These are phyloP conservation scores for Capreolus pygargus DNA, from an alignment of 2,113 vertebrate genomes.

Conservation along the genomic window DNA sequence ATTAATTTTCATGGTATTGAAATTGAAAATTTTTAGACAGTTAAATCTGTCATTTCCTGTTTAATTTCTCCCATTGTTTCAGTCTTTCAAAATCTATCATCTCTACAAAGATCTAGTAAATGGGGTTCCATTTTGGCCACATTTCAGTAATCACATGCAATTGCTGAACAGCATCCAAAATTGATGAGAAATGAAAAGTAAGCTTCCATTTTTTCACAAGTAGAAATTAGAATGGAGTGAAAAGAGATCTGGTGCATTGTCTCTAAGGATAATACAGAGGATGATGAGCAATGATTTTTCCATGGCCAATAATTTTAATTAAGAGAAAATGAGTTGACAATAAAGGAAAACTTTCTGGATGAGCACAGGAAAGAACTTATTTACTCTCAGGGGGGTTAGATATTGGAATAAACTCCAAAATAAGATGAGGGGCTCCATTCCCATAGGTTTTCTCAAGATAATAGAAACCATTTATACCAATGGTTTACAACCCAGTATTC, in stretches of 20 bases:
- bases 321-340: slow-evolving; percentile 41
- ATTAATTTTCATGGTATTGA: slow-evolving; percentile 44
- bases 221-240: slow-evolving; percentile 57
- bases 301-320: slow-evolving; percentile 30
- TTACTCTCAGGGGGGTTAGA: background rate
- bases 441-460: background rate
- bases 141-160: slow-evolving; percentile 51
- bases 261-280: slow-evolving; percentile 49
- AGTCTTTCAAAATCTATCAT: slow-evolving; percentile 26
- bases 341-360: background rate
- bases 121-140: slow-evolving; percentile 44
- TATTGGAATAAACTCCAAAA: background rate
- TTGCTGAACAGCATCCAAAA: slow-evolving; percentile 60
- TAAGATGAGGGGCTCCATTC: background rate
- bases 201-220: slow-evolving; percentile 45
- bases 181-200: slow-evolving; percentile 60
- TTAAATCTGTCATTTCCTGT: slow-evolving; percentile 57
- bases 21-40: slow-evolving; percentile 12
- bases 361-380: background rate
- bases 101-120: slow-evolving; percentile 52
- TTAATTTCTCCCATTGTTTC: slow-evolving; percentile 67
- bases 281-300: slow-evolving; percentile 36
- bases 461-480: background rate
- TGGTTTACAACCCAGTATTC: background rate
- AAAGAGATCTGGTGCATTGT: slow-evolving; percentile 33